A percentile compares a stretch with the other conserved stretches of the same genome.
Conservation (phyloP, 92 coral and sea anemone genomes). For the Pocillopora grandis region DNA sequence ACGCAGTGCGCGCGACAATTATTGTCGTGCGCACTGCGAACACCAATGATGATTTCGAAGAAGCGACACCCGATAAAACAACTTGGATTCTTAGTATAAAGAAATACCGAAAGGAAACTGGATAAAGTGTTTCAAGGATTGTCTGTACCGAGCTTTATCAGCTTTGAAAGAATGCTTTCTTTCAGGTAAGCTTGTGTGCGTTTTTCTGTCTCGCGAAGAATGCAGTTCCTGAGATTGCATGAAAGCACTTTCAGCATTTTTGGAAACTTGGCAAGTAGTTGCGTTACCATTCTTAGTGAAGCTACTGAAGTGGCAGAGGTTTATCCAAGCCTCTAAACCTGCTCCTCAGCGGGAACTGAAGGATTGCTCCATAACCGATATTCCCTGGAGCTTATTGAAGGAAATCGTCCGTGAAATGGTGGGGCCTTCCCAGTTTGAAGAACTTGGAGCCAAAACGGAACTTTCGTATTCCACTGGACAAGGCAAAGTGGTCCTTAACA, state of each 20-base stretch:
- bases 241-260: conserved; percentile 64
- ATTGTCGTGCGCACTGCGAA: too few species aligned
- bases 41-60: conserved; percentile 54
- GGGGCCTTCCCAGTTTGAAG: conserved; percentile 56
- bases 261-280: conserved; percentile 47
- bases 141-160: conserved; percentile 63
- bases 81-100: conserved; percentile 50
- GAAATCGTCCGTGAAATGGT: conserved; percentile 58
- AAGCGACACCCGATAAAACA: conserved; percentile 36
- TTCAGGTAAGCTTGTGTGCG: conserved; percentile 47
- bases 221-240: conserved; percentile 51
- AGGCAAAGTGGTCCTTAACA: conserved; percentile 42
- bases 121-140: conserved; percentile 55
- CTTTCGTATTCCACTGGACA: conserved; percentile 52
- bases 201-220: conserved; percentile 48
- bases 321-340: conserved; percentile 36
- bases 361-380: conserved; percentile 50
- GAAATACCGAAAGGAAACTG: conserved; percentile 56
- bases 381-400: conserved; percentile 37
- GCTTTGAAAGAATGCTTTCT: conserved; percentile 43
- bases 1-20: conserved; percentile 46
- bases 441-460: conserved; percentile 51
- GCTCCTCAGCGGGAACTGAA: background rate
- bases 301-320: conserved; percentile 29
- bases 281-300: conserved; percentile 60